Conservation (phyloP, 1,140 invertebrate species). For the Drosophila pandora region DNA sequence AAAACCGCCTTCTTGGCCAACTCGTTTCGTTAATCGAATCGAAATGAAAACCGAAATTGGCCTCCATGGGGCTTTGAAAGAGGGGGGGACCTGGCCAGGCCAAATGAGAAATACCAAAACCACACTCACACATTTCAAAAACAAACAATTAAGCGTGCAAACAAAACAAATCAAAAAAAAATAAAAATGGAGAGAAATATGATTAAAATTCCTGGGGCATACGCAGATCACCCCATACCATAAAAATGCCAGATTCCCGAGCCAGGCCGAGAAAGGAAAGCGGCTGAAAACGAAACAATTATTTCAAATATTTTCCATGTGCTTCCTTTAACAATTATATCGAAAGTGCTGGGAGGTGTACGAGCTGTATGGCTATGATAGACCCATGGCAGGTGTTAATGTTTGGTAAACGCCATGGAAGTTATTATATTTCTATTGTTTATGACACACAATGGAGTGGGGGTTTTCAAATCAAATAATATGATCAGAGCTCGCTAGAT, state of each 20-base stretch:
- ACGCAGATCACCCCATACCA: constrained; percentile 37
- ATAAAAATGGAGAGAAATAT: constrained; percentile 26
- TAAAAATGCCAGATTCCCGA: neutral
- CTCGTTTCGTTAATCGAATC: constrained; percentile 49
- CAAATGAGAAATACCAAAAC: constrained; percentile 36
- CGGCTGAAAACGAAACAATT: constrained; percentile 25
- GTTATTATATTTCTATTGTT: constrained; percentile 24
- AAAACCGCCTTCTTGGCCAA: neutral
- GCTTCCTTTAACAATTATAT: constrained; percentile 11
- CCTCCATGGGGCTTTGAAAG: constrained; percentile 5
- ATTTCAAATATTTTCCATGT: constrained; percentile 41
- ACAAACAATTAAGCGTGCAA: constrained; percentile 51
- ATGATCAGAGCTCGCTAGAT: neutral
- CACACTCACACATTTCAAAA: constrained; percentile 14
- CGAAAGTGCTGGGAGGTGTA: neutral
- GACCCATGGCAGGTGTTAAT: constrained; percentile 22
- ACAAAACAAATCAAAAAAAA: neutral
- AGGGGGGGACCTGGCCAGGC: constrained; percentile 14
- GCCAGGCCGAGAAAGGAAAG: constrained; percentile 35
- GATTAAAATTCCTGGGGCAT: constrained; percentile 61
- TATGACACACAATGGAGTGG: constrained; percentile 5
- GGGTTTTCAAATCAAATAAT: too few relatives aligned
- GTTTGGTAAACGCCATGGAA: constrained; percentile 17
- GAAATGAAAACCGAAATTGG: constrained; percentile 69
- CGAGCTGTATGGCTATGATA: neutral